Evolutionary conservation across 2,113 vertebrate genomes (phyloP).

Genomic region (Anhinga anhinga): DNA sequence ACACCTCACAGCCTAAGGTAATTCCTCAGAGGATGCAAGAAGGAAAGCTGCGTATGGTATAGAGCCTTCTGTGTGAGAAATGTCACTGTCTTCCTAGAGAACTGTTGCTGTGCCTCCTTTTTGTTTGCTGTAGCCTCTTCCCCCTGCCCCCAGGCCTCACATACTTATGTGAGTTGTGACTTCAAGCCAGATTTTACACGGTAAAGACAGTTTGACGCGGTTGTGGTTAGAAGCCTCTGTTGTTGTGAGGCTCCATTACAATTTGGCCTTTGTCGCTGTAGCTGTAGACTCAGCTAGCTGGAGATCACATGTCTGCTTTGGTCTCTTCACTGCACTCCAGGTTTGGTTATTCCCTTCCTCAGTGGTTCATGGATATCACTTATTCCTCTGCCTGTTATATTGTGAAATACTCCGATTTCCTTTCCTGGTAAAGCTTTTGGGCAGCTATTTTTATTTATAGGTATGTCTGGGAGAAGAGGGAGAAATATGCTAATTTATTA

Average conservation of each 20-base stretch:
- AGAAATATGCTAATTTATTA: conserved; percentile 3
- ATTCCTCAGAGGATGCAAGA: not conserved
- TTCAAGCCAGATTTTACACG: not conserved
- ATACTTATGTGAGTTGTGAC: conserved; percentile 19
- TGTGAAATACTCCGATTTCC: not conserved
- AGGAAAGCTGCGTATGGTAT: not conserved
- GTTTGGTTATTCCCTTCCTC: not conserved
- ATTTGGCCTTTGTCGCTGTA: not conserved
- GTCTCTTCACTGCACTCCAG: not conserved
- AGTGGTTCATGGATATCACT: not conserved
- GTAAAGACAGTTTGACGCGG: not conserved
- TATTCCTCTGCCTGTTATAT: not conserved
- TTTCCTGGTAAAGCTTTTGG: not conserved
- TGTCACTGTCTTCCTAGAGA: not conserved
- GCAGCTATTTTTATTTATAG: not conserved
- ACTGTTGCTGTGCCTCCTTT: not conserved
- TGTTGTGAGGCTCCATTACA: not conserved
- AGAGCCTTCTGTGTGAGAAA: not conserved
- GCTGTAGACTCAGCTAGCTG: not conserved
- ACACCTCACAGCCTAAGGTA: not conserved
- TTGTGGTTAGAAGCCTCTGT: not conserved
- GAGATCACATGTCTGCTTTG: rapidly evolving
- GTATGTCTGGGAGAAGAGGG: not conserved
- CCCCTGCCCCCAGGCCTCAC: not conserved
- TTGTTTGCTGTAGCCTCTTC: not conserved